Evolutionary conservation across 2,797 vertebrate species (phyloP).

Genomic region (Brachymystax lenok): DNA sequence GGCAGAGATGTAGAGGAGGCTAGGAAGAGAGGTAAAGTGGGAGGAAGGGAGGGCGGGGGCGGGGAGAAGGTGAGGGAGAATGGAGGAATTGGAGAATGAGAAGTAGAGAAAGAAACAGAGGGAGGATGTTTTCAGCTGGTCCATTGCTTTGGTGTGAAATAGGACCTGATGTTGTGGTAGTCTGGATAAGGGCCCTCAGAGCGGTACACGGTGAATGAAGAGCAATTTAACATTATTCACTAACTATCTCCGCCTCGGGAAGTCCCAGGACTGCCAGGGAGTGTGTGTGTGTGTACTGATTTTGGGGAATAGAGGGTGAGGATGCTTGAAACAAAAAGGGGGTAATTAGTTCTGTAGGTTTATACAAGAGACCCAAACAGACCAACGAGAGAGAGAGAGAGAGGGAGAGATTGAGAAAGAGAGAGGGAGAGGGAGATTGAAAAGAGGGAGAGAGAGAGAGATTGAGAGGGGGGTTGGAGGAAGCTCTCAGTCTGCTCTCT

Average conservation of each 20-base stretch:
- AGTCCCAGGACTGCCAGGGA: no score
- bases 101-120: background rate
- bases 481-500: no score
- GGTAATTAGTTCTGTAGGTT: no score
- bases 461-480: background rate
- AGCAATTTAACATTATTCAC: no score
- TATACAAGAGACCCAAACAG: no score
- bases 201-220: background rate
- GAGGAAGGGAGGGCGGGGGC: background rate
- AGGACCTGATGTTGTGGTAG: background rate
- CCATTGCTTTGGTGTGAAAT: background rate
- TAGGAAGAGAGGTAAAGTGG: background rate
- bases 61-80: background rate
- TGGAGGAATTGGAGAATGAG: background rate
- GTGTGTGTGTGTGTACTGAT: no score
- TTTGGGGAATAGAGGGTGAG: no score
- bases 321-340: no score
- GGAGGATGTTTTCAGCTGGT: background rate
- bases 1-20: slow-evolving; percentile 14
- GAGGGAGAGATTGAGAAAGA: background rate
- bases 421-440: no score
- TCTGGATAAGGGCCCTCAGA: background rate
- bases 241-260: no score
- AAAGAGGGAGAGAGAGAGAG: background rate
- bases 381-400: no score